Evolutionary conservation across 2,888 invertebrate species (phyloP), one percentile per base, ranked within the genome.

Genomic region (Tholera decimalis): DNA sequence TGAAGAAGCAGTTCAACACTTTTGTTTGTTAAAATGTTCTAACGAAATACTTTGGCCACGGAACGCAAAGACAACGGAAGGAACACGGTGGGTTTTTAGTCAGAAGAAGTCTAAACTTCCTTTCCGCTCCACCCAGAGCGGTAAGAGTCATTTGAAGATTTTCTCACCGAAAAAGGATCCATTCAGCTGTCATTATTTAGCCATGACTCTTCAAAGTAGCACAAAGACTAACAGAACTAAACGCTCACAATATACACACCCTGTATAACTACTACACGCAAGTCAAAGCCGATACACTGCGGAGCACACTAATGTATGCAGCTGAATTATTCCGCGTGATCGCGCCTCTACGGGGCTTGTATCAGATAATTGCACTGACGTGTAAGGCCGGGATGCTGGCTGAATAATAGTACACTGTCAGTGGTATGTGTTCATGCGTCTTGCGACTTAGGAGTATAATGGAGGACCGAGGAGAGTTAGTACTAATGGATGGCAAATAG

Each of bases 291-390:
- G 41, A 39, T 58, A 55, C 54, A 77, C 43, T 53, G 78, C 15
- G 35, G 35, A 15, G 35, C 35, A 35, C 35, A 35, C 15, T 64
- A 59, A 65, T 56, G 55, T 54, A 65, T 41, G 59, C 67, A 73
- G 50, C 51, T 57, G 55, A 47, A 78, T 77, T 77, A 66, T 73
- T 66, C 57, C 55, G 33, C 62, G 49, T 71, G 77, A 66, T 67
- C 49, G 67, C 43, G 30, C 61, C 28, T 26, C 46, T 57, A 50
- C 57, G 46, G 44, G n/a, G 54, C 79, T 59, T 78, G 70, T 79
- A 70, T 60, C 66, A 62, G 82, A 79, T 79, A 81, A 79, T 79
- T 79, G 79, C 82, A 70, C 63, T 67, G 81, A 74, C 79, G 66
- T 81, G 69, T 79, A 77, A 65, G 11, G 55, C 57, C 26, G 22